These are phyloP conservation scores for Cartodere bifasciata DNA, from an alignment of 2,888 invertebrate species.

Conservation along the genomic window DNA sequence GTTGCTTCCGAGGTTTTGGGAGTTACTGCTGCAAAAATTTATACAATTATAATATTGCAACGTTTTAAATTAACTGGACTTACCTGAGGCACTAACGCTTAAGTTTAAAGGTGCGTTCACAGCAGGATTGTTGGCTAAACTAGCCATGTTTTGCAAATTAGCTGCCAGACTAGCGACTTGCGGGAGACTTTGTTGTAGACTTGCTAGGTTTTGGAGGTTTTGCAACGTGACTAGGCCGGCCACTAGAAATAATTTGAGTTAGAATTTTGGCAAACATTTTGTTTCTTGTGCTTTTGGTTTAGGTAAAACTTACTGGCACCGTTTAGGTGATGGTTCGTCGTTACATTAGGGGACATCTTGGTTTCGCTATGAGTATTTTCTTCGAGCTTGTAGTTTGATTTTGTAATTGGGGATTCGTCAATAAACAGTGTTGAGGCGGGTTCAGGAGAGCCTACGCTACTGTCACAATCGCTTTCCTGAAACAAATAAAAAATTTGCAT, in stretches of 20 bases:
- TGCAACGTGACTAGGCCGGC: slow-evolving; percentile 59
- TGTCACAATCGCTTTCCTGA: slow-evolving; percentile 54
- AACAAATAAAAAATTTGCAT: too few relatives aligned
- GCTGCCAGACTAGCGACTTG: slow-evolving; percentile 47
- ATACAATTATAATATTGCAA: slow-evolving; percentile 1
- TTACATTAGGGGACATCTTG: slow-evolving; percentile 32
- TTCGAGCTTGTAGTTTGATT: slow-evolving; percentile 21
- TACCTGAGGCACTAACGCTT: slow-evolving; percentile 46
- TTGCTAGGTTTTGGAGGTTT: slow-evolving; percentile 70
- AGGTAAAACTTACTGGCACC: slow-evolving; percentile 47
- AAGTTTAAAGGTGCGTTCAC: slow-evolving; percentile 73
- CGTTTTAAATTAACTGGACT: slow-evolving; percentile 7
- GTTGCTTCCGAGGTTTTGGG: slow-evolving; percentile 18
- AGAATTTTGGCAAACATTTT: too few relatives aligned
- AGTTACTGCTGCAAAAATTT: slow-evolving; percentile 22
- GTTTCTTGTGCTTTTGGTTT: background rate
- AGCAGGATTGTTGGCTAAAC: slow-evolving; percentile 40
- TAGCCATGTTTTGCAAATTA: slow-evolving; percentile 46
- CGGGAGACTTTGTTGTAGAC: slow-evolving; percentile 54
- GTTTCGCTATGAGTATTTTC: slow-evolving; percentile 21
- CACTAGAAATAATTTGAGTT: slow-evolving; percentile 45
- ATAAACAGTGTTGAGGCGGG: slow-evolving; percentile 36
- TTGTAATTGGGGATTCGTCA: slow-evolving; percentile 26
- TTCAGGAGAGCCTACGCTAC: slow-evolving; percentile 51
- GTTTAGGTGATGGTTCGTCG: slow-evolving; percentile 41